These are phyloP conservation scores for Ganaspis brasiliensis DNA, from an alignment of 2,888 invertebrate genomes.

Conservation along the genomic window DNA sequence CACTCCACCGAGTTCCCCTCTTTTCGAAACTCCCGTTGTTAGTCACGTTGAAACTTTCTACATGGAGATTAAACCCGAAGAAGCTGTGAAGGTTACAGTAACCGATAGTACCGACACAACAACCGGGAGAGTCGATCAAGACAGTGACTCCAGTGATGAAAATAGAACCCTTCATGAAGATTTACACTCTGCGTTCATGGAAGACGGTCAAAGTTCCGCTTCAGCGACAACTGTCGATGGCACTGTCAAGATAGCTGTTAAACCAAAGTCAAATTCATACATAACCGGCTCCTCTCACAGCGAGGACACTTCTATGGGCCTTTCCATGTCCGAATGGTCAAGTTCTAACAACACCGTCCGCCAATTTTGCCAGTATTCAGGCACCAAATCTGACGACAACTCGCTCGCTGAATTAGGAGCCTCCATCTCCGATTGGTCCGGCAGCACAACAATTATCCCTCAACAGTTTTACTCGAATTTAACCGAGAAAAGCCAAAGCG, in stretches of 20 bases:
- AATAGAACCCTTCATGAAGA: slow-evolving; percentile 87
- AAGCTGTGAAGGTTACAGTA: slow-evolving; percentile 88
- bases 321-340: slow-evolving; percentile 94
- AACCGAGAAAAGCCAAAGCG: slow-evolving; percentile 77
- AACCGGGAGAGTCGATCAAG: slow-evolving; percentile 79
- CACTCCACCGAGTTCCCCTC: slow-evolving; percentile 88
- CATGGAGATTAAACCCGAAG: slow-evolving; percentile 89
- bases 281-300: slow-evolving; percentile 91
- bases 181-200: slow-evolving; percentile 75
- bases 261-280: slow-evolving; percentile 87
- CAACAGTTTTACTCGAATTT: slow-evolving; percentile 79
- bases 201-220: slow-evolving; percentile 78
- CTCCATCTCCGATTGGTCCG: slow-evolving; percentile 92
- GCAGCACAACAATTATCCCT: slow-evolving; percentile 88
- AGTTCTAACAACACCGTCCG: slow-evolving; percentile 93
- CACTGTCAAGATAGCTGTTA: slow-evolving; percentile 89
- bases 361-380: slow-evolving; percentile 85
- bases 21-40: slow-evolving; percentile 87
- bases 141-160: slow-evolving; percentile 85
- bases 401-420: slow-evolving; percentile 88
- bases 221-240: slow-evolving; percentile 90
- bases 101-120: slow-evolving; percentile 86
- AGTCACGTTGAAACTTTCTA: slow-evolving; percentile 91
- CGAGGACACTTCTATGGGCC: slow-evolving; percentile 92
- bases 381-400: slow-evolving; percentile 91